Evolutionary conservation across 2,797 vertebrate genomes (phyloP).

Genomic region (Philypnodon macrostomus): DNA sequence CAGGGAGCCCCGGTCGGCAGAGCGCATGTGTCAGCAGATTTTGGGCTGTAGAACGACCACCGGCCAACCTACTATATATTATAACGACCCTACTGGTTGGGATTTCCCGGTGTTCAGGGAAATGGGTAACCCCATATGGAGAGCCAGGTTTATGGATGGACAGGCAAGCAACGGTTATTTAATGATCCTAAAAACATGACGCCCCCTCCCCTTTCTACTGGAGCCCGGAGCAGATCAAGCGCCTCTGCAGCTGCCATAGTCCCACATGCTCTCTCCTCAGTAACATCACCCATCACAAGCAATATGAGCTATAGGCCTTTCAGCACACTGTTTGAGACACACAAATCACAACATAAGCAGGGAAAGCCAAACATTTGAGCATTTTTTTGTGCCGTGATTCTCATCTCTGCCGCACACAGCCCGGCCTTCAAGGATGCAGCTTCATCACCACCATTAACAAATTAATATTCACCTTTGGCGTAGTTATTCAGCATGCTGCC

Average conservation of each 20-base stretch:
- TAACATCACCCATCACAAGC: slow-evolving; percentile 14
- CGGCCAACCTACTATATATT: slow-evolving; percentile 25
- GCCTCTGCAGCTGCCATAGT: slow-evolving; percentile 56
- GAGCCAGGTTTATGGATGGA: slow-evolving; percentile 6
- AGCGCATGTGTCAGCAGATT: slow-evolving; percentile 72
- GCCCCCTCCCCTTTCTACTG: slow-evolving; percentile 27
- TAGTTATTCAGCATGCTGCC: neutral
- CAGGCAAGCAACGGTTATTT: slow-evolving; percentile 28
- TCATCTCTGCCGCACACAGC: slow-evolving; percentile 44
- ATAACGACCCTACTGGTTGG: slow-evolving; percentile 7
- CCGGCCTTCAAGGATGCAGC: slow-evolving; percentile 45
- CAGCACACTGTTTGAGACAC: too few relatives aligned
- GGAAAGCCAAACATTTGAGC: neutral
- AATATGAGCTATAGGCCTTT: neutral
- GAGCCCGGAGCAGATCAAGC: slow-evolving; percentile 44
- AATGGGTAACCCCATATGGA: slow-evolving; percentile 23
- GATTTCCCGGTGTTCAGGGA: slow-evolving; percentile 20
- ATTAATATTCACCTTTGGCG: neutral
- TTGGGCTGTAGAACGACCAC: slow-evolving; percentile 43
- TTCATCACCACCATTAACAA: slow-evolving; percentile 16
- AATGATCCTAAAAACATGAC: slow-evolving; percentile 41
- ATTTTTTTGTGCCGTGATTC: slow-evolving; percentile 1
- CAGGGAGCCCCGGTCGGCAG: slow-evolving; percentile 35
- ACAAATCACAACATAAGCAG: neutral
- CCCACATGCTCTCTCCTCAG: slow-evolving; percentile 17